Evolutionary conservation across 2,888 invertebrate genomes (phyloP), one percentile per base, ranked within the genome.

Genomic region (Hyposoter didymator): DNA sequence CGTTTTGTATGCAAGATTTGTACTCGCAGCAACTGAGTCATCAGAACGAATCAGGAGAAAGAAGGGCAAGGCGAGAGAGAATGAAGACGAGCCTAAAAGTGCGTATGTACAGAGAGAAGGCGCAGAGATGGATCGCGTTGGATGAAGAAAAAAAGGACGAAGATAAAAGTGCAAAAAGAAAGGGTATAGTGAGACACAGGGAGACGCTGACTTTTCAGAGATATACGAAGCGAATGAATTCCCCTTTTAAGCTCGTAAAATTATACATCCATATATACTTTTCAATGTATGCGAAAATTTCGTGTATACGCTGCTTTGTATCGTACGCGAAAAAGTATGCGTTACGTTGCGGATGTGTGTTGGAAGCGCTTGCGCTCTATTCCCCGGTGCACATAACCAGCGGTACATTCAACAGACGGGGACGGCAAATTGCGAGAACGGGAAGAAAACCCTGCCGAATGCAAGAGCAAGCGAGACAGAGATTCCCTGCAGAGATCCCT

Each of bases 361-460:
- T 28, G 70, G 70, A 59, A 49, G 86, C 67, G 84, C 82, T 62
- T 79, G 85, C 81, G 86, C 82, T 69, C 52, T 72, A 22, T 78
- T 32, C 52, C 28, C 12, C 32, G 45, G 55, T 22, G 72, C 35
- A 66, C 59, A 66, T 66, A 73, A 47, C 72, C 80, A 43, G 43
- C 64, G 72, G 66, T n/a, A 32, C 78, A 81, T 76, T 84, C 75
- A 78, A 78, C 76, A 72, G 81, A 69, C 35, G 59, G 69, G 52
- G 84, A 70, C 49, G 78, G 82, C 75, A 75, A 79, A 76, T 76
- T 73, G 70, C 49, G 75, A 80, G 76, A 55, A 69, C 74, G 64
- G 39, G 70, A 32, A 59, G 35, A 64, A 75, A 75, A 17, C 28
- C 28, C 28, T 22, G 35, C 52, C 49, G 78, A 78, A 76, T 52